These are phyloP conservation scores for Erebia palarica DNA, from an alignment of 2,888 invertebrate species.

Conservation along the genomic window DNA sequence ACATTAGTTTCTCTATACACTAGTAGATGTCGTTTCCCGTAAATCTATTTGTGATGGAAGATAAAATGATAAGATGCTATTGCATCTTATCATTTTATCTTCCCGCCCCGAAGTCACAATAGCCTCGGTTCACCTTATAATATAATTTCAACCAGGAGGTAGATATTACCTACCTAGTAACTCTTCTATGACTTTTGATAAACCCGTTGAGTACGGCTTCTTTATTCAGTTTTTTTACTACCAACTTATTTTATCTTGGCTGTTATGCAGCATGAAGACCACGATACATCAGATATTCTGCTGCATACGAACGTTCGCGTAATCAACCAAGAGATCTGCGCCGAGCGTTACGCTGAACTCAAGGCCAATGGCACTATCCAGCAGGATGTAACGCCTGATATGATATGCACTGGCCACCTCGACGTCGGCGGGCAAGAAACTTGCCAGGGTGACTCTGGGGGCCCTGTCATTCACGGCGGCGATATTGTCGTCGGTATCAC, in stretches of 20 bases:
- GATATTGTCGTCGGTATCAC: constrained; percentile 60
- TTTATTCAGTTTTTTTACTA: no score
- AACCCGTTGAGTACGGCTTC: no score
- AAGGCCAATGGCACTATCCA: constrained; percentile 57
- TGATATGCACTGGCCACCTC: constrained; percentile 61
- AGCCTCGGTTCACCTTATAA: no score
- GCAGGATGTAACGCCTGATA: constrained; percentile 52
- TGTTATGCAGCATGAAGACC: not conserved
- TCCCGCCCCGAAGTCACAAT: no score
- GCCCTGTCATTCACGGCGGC: constrained; percentile 43
- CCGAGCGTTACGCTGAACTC: constrained; percentile 50
- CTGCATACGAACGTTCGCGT: constrained; percentile 50
- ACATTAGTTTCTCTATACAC: no score
- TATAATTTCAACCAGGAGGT: no score
- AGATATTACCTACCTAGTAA: no score
- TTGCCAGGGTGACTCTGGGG: constrained; percentile 54
- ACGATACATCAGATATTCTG: constrained; percentile 34
- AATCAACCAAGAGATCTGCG: constrained; percentile 52
- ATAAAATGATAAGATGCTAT: no score
- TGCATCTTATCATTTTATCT: no score
- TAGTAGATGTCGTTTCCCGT: no score
- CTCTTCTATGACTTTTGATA: no score
- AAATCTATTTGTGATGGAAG: no score
- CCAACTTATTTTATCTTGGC: not conserved
- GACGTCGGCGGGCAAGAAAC: constrained; percentile 52